phyloP scores from a whole-genome alignment of 1,140 invertebrate species.

The Drosophila aff. region DNA sequence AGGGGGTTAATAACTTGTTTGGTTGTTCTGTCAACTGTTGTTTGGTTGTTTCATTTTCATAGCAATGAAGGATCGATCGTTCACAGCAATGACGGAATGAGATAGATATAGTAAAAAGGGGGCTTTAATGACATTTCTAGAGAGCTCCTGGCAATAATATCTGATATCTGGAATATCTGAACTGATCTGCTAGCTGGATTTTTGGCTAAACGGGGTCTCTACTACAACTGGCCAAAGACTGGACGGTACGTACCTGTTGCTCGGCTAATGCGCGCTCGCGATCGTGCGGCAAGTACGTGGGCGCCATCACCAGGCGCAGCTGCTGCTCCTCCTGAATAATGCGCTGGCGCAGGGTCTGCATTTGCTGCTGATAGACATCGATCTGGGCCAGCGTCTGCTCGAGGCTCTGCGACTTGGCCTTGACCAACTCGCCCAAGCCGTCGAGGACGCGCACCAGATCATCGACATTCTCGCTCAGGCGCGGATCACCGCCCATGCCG shows the following conservation, averaged over 20 bases:
- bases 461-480: constrained; percentile 90
- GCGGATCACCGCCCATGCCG: constrained; percentile 91
- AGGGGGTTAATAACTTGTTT: constrained; percentile 72
- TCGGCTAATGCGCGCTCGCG: constrained; percentile 93
- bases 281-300: constrained; percentile 92
- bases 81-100: constrained; percentile 59
- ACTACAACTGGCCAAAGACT: constrained; percentile 34
- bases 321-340: constrained; percentile 94
- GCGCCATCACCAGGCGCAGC: constrained; percentile 91
- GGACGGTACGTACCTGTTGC: constrained; percentile 93
- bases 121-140: constrained; percentile 21
- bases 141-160: constrained; percentile 48
- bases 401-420: constrained; percentile 90
- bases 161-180: constrained; percentile 17
- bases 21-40: constrained; percentile 81
- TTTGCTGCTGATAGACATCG: constrained; percentile 95
- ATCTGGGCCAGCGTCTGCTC: constrained; percentile 93
- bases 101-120: constrained; percentile 25
- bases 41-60: constrained; percentile 41
- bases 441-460: constrained; percentile 89
- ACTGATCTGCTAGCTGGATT: constrained; percentile 37
- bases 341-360: constrained; percentile 92
- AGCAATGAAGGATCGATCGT: constrained; percentile 62
- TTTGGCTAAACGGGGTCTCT: constrained; percentile 38
- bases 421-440: constrained; percentile 88